These are phyloP conservation scores for Amphibalanus amphitrite DNA, from an alignment of 1,140 invertebrate species.

Conservation along the genomic window DNA sequence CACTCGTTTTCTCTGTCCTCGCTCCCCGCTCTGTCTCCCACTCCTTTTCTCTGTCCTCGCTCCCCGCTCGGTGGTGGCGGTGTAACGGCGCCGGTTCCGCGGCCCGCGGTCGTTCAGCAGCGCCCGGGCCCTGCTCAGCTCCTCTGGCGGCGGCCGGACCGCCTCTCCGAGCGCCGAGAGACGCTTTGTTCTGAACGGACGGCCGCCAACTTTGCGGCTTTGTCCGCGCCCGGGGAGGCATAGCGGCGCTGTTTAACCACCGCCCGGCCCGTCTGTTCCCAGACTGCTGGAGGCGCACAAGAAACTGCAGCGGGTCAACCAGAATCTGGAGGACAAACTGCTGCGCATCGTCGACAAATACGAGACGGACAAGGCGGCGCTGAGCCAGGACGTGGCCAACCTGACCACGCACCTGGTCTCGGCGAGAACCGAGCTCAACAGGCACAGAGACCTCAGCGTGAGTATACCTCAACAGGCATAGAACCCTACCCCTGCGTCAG, in stretches of 20 bases:
- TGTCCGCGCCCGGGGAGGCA: background rate
- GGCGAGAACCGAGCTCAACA: conserved; percentile 65
- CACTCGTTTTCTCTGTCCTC: too few relatives aligned
- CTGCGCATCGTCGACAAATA: conserved; percentile 81
- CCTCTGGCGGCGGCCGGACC: conserved; percentile 48
- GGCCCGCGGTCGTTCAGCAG: too few relatives aligned
- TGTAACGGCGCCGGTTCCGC: too few relatives aligned
- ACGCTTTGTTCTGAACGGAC: background rate
- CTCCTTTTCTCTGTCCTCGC: too few relatives aligned
- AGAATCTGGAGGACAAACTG: conserved; percentile 85
- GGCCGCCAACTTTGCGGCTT: background rate
- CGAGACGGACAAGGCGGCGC: conserved; percentile 70
- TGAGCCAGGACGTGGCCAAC: conserved; percentile 71
- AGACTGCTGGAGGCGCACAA: conserved; percentile 82
- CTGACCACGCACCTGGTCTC: conserved; percentile 73
- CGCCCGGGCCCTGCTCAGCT: conserved; percentile 54
- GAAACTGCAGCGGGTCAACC: conserved; percentile 84
- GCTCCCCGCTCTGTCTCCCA: too few relatives aligned
- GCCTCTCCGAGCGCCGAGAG: background rate
- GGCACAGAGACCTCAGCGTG: conserved; percentile 82
- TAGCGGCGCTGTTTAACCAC: too few relatives aligned
- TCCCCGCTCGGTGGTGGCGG: too few relatives aligned
- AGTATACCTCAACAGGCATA: too few relatives aligned
- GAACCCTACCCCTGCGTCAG: too few relatives aligned
- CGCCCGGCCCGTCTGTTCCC: conserved; percentile 25